A percentile compares a stretch with the other conserved stretches of the same genome.
Evolutionary conservation across 1,140 invertebrate genomes (phyloP).

Genomic region (Diuraphis noxia): DNA sequence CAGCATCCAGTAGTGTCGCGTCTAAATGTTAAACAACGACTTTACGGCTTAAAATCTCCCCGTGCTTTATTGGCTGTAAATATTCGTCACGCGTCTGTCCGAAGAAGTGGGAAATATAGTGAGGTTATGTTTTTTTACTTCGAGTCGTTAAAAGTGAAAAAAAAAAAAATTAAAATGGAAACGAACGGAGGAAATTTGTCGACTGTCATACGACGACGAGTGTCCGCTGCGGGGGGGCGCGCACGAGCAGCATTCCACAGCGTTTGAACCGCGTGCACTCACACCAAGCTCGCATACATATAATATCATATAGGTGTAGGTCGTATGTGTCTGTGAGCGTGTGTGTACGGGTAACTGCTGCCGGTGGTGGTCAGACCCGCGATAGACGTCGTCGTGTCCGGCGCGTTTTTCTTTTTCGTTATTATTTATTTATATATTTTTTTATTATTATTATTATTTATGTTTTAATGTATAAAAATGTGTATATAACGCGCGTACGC

Average conservation of each 20-base stretch:
- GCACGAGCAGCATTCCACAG: conserved; percentile 33
- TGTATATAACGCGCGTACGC: background rate
- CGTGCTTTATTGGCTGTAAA: background rate
- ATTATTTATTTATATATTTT: conserved; percentile 14
- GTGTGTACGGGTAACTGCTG: background rate
- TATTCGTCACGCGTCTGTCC: background rate
- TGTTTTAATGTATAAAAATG: conserved; percentile 16
- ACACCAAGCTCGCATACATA: background rate
- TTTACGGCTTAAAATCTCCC: background rate
- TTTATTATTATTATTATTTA: conserved; percentile 12
- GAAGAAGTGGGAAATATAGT: background rate
- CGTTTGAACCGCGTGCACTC: background rate
- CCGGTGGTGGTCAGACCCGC: background rate
- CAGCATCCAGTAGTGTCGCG: background rate
- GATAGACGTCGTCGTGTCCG: conserved; percentile 34
- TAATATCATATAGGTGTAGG: background rate
- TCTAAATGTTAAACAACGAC: background rate
- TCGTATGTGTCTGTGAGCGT: background rate
- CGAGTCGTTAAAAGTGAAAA: background rate
- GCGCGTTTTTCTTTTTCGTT: background rate
- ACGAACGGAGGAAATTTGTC: conserved; percentile 39
- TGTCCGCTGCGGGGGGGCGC: conserved; percentile 34
- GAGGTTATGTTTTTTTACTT: background rate
- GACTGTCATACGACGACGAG: conserved; percentile 34
- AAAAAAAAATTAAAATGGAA: background rate